A percentile compares a stretch with the other conserved stretches of the same genome.
phyloP scores from a whole-genome alignment of 2,888 invertebrate genomes.

The Actias luna region DNA sequence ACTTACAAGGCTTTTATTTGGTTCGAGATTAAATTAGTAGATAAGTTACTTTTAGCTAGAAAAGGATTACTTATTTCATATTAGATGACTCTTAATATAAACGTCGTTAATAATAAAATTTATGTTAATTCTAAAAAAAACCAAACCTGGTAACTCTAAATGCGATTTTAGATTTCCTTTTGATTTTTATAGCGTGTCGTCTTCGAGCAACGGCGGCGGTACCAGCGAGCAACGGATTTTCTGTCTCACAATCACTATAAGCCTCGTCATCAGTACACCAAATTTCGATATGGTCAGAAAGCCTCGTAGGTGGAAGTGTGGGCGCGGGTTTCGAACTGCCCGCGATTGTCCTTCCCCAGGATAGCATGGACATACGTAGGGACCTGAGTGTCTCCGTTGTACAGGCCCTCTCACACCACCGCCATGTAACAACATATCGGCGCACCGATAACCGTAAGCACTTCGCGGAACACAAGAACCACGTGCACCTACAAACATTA shows the following conservation, averaged over 20 bases:
- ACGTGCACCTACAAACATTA: conserved; percentile 49
- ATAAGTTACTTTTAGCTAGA: background rate
- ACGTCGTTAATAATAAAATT: background rate
- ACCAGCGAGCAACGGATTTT: conserved; percentile 66
- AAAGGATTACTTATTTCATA: background rate
- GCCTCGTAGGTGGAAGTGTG: conserved; percentile 31
- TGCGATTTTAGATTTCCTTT: conserved; percentile 70
- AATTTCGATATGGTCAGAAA: conserved; percentile 31
- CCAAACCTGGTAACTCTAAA: conserved; percentile 70
- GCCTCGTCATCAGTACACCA: conserved; percentile 47
- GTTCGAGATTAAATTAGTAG: background rate
- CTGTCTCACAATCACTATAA: conserved; percentile 50
- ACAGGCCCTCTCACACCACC: conserved; percentile 65
- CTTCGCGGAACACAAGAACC: conserved; percentile 47
- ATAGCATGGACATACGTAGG: conserved; percentile 76
- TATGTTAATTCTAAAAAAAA: conserved; percentile 11
- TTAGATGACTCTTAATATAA: background rate
- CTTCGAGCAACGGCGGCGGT: conserved; percentile 70
- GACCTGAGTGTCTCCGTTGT: conserved; percentile 79
- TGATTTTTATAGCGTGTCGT: conserved; percentile 73
- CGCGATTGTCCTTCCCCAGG: conserved; percentile 63
- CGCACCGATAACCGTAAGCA: conserved; percentile 54
- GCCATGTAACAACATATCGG: conserved; percentile 78
- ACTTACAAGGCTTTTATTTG: background rate
- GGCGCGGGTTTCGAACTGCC: conserved; percentile 50